A percentile compares a stretch with the other conserved stretches of the same genome.
These are phyloP conservation scores for Leptopilina myrica DNA, from an alignment of 2,888 invertebrate genomes.

Conservation along the genomic window DNA sequence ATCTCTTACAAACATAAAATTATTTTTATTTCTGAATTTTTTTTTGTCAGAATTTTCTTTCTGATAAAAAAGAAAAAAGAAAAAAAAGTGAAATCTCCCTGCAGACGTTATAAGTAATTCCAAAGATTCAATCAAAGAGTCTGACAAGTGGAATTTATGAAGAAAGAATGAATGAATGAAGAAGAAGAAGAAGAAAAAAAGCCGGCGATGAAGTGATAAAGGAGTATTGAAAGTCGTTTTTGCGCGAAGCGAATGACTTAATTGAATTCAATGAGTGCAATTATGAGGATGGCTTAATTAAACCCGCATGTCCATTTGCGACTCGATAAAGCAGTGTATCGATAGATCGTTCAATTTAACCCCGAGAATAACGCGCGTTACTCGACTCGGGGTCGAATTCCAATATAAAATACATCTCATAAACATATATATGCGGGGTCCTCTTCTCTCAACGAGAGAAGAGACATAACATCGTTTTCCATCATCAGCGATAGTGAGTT, in stretches of 20 bases:
- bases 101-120: no score
- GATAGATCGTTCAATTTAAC: constrained; percentile 37
- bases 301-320: constrained; percentile 26
- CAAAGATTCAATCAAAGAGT: background rate
- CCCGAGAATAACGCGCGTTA: background rate
- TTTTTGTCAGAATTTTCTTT: no score
- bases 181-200: background rate
- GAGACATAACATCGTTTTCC: constrained; percentile 1
- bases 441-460: background rate
- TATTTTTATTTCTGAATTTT: no score
- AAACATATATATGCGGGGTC: constrained; percentile 8
- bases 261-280: constrained; percentile 32
- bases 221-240: background rate
- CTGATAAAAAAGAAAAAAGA: no score
- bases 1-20: background rate
- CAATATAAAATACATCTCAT: background rate
- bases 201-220: background rate
- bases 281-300: constrained; percentile 36
- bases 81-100: no score
- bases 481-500: background rate
- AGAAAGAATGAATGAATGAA: background rate
- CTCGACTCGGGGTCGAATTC: constrained; percentile 20
- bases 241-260: background rate
- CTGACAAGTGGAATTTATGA: background rate
- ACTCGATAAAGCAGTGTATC: constrained; percentile 31